Evolutionary conservation across 2,888 invertebrate species (phyloP).

Genomic region (Melitaea athalia): DNA sequence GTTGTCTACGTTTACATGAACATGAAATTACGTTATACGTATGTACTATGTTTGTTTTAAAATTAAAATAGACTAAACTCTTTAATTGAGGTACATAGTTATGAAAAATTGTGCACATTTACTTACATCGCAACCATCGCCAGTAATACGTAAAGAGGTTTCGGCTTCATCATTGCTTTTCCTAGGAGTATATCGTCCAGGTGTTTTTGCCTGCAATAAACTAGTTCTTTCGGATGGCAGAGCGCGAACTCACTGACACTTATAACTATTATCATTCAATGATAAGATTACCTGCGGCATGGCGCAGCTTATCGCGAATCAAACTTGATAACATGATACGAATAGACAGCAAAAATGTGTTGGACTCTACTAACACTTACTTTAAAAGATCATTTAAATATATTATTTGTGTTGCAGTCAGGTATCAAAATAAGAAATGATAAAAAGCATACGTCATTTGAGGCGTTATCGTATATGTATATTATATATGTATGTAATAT

Average conservation of each 20-base stretch:
- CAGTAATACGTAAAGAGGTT: constrained; percentile 58
- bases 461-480: background rate
- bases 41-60: no score
- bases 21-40: no score
- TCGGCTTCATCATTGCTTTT: constrained; percentile 63
- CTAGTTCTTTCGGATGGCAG: constrained; percentile 67
- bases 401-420: background rate
- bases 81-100: no score
- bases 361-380: constrained; percentile 39
- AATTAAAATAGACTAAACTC: no score
- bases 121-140: constrained; percentile 69
- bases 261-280: constrained; percentile 79
- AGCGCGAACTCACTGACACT: constrained; percentile 79
- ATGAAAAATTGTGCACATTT: background rate
- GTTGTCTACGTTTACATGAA: no score
- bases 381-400: constrained; percentile 13
- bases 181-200: constrained; percentile 48
- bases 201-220: constrained; percentile 62
- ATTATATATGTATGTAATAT: background rate
- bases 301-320: constrained; percentile 77
- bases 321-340: constrained; percentile 70
- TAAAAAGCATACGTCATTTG: constrained; percentile 17
- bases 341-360: constrained; percentile 61
- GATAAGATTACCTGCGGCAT: constrained; percentile 79
- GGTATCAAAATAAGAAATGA: constrained; percentile 14